A percentile compares a stretch with the other conserved stretches of the same genome.
phyloP scores from a whole-genome alignment of 1,140 invertebrate genomes.

The Megalonaias nervosa region DNA sequence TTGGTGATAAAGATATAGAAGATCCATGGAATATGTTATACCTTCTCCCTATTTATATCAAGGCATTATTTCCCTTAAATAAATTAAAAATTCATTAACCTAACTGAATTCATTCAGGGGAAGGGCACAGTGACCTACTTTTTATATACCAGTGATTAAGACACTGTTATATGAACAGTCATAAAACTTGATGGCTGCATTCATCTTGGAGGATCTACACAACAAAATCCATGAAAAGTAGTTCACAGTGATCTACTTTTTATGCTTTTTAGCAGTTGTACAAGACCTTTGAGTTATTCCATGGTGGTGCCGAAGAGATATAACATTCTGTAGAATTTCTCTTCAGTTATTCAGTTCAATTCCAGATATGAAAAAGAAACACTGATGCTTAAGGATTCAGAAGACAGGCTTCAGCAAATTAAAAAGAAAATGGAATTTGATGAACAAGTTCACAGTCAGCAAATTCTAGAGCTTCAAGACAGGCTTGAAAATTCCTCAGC shows the following conservation, averaged over 20 bases:
- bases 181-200: neutral
- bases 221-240: neutral
- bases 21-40: too few species aligned
- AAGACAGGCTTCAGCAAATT: slow-evolving; percentile 49
- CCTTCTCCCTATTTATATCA: too few species aligned
- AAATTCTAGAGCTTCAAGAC: slow-evolving; percentile 41
- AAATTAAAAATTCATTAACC: too few species aligned
- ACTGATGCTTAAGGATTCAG: slow-evolving; percentile 44
- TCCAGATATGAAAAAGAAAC: slow-evolving; percentile 57
- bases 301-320: neutral
- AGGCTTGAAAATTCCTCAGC: slow-evolving; percentile 45
- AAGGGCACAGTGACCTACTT: too few species aligned
- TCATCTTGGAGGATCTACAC: neutral
- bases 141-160: too few species aligned
- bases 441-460: slow-evolving; percentile 46
- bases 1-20: too few species aligned
- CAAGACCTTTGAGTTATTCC: neutral
- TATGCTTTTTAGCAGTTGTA: neutral
- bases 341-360: neutral
- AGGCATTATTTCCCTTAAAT: too few species aligned
- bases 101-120: too few species aligned
- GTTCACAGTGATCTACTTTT: neutral
- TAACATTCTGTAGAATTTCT: neutral
- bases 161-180: too few species aligned
- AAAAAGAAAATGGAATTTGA: slow-evolving; percentile 55